Conservation (phyloP, 2,888 invertebrate species). For the Altica lythri region DNA sequence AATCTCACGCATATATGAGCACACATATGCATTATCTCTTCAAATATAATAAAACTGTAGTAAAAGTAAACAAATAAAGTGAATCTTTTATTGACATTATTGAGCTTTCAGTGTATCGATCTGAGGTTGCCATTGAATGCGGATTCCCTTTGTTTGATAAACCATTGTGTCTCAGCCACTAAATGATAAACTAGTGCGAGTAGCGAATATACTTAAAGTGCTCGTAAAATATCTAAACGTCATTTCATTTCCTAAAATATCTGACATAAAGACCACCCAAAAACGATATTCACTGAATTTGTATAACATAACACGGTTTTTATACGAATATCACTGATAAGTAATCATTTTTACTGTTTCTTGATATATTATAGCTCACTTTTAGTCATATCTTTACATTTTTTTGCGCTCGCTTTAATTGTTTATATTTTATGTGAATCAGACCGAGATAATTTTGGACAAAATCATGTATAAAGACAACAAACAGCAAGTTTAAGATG, state of each 20-base stretch:
- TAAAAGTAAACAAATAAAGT: slow-evolving; percentile 43
- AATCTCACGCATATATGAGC: slow-evolving; percentile 28
- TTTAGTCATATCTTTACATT: too few relatives aligned
- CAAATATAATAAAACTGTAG: slow-evolving; percentile 39
- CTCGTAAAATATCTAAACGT: slow-evolving; percentile 20
- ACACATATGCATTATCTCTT: slow-evolving; percentile 33
- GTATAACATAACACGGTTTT: too few relatives aligned
- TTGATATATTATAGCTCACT: too few relatives aligned
- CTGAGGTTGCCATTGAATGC: slow-evolving; percentile 36
- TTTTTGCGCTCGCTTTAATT: slow-evolving; percentile 29
- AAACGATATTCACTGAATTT: too few relatives aligned
- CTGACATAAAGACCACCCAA: slow-evolving; percentile 10
- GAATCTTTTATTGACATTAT: slow-evolving; percentile 46
- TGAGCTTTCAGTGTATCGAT: slow-evolving; percentile 43
- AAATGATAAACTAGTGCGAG: slow-evolving; percentile 41
- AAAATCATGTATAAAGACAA: slow-evolving; percentile 7
- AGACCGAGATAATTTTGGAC: slow-evolving; percentile 7
- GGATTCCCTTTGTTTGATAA: slow-evolving; percentile 46
- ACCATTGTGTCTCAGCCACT: slow-evolving; percentile 45
- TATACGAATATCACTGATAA: too few relatives aligned
- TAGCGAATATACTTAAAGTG: slow-evolving; percentile 23
- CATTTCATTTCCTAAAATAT: slow-evolving; percentile 16
- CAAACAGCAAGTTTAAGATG: slow-evolving; percentile 20
- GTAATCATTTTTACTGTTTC: too few relatives aligned
- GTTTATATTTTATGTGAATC: slow-evolving; percentile 6